Base-by-base conservation (phyloP, 2,113 vertebrate species). In the Eubucco bourcierii region DNA sequence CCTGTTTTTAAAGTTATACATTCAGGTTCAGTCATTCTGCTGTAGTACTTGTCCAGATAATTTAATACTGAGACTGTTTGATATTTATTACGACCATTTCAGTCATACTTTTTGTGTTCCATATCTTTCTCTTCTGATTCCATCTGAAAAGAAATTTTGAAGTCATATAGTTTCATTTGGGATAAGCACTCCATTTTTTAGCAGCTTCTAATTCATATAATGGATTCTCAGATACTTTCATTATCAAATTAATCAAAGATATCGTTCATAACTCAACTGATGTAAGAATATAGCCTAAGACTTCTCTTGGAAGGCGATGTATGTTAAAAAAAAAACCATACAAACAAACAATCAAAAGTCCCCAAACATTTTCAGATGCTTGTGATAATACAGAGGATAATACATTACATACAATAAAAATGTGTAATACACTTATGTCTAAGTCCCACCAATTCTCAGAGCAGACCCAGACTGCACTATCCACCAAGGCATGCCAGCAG, bases 201-300 rank as follows among this genome's bases (percentile, higher is more conserved):
- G 24, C 44, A 81, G 4, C 20, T 88, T 86, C 70, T 88, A 84
- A 91, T 95, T 90, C 79, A 66, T 92, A 16, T 72, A 88, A 77
- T 89, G 56, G 56, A 16, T 67, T 88, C 41, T 75, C 44, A 82
- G 71, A 64, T 76, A 47, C 33, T 90, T 90, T 78, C 37, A 46
- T 74, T 39, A 67, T 77, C 39, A 68, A 91, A 77, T 70, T 90
- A 86, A 90, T 82, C 90, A 75, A 65, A 68, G 53, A 68, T 47
- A 61, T 71, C 15, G 41, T 87, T 24, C 20, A 20, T 91, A 91
- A 67, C 70, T 92, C 50, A 80, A 16, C 19, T 67, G 17, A 77
- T 77, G 6, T 71, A 71, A 91, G 60, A 85, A 52, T 91, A 37
- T 60, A 92, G 65, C 20, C 15, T n/a, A 82, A 77, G 33, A 85